phyloP scores from a whole-genome alignment of 2,888 invertebrate genomes.

The Orthosia incerta region DNA sequence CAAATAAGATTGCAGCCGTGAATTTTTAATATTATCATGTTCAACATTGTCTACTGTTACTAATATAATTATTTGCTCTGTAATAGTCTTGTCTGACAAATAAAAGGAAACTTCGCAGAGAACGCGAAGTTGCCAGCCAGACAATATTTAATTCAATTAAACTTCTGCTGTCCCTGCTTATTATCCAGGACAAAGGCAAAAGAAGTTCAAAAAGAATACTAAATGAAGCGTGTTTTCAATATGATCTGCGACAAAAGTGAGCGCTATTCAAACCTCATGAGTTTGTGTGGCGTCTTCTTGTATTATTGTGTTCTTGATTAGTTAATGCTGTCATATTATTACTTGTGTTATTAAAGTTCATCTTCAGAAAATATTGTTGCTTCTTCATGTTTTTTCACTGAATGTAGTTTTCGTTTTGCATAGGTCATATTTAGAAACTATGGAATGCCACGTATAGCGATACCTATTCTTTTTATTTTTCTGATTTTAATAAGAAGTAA shows the following conservation, averaged over 20 bases:
- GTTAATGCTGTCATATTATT: background rate
- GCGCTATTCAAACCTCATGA: background rate
- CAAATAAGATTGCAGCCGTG: slow-evolving; percentile 12
- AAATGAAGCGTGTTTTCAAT: slow-evolving; percentile 57
- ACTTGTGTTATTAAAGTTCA: background rate
- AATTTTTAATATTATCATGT: slow-evolving; percentile 27
- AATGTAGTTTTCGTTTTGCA: too few species aligned
- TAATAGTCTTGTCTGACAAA: slow-evolving; percentile 56
- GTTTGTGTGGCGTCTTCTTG: background rate
- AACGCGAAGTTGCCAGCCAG: slow-evolving; percentile 62
- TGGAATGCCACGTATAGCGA: background rate
- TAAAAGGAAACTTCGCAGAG: slow-evolving; percentile 58
- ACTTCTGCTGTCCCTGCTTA: slow-evolving; percentile 65
- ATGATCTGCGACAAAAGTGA: slow-evolving; percentile 35
- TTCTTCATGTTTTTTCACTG: too few species aligned
- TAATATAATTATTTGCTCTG: slow-evolving; percentile 58
- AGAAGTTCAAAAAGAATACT: slow-evolving; percentile 61
- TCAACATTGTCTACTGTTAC: slow-evolving; percentile 43
- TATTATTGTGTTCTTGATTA: background rate
- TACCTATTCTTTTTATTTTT: too few species aligned
- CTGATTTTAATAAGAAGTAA: background rate
- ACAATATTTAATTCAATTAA: slow-evolving; percentile 76
- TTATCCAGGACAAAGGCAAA: slow-evolving; percentile 62
- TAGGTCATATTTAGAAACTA: background rate
- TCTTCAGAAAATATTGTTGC: too few species aligned